Conservation (phyloP, 1,140 invertebrate species). For the Drosophila murphyi region DNA sequence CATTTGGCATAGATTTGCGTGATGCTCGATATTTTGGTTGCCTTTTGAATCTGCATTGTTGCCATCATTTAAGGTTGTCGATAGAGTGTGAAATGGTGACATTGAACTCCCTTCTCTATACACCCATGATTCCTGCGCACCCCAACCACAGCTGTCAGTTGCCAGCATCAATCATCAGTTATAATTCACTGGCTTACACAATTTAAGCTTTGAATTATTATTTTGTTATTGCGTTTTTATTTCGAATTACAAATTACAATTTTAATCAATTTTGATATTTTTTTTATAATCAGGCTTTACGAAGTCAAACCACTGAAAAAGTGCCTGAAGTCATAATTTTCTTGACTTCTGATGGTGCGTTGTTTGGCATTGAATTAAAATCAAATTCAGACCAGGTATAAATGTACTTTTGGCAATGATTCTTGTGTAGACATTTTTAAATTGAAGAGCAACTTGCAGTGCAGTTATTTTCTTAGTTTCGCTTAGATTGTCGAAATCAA, state of each 20-base stretch:
- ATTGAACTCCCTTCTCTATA: neutral
- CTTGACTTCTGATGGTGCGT: too few relatives aligned
- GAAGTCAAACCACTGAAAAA: too few relatives aligned
- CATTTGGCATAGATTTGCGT: conserved; percentile 66
- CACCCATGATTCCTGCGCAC: neutral
- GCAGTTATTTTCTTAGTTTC: neutral
- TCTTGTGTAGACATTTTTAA: neutral
- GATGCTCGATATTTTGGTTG: conserved; percentile 43
- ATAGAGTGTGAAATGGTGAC: neutral
- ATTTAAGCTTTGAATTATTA: conserved; percentile 17
- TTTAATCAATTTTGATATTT: neutral
- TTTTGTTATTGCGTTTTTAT: neutral
- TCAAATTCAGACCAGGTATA: too few relatives aligned
- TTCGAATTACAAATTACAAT: neutral
- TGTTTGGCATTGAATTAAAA: too few relatives aligned
- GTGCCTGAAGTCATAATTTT: too few relatives aligned
- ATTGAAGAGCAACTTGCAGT: neutral
- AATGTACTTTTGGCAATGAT: too few relatives aligned
- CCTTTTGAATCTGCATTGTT: conserved; percentile 18
- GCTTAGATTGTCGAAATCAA: neutral
- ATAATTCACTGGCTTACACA: conserved; percentile 22
- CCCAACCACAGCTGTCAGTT: conserved; percentile 32
- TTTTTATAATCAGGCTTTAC: too few relatives aligned
- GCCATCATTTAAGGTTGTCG: conserved; percentile 22
- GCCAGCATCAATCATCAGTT: conserved; percentile 62